Evolutionary conservation across 2,888 invertebrate genomes (phyloP), one percentile per base, ranked within the genome.

Genomic region (Microctonus hyperodae): DNA sequence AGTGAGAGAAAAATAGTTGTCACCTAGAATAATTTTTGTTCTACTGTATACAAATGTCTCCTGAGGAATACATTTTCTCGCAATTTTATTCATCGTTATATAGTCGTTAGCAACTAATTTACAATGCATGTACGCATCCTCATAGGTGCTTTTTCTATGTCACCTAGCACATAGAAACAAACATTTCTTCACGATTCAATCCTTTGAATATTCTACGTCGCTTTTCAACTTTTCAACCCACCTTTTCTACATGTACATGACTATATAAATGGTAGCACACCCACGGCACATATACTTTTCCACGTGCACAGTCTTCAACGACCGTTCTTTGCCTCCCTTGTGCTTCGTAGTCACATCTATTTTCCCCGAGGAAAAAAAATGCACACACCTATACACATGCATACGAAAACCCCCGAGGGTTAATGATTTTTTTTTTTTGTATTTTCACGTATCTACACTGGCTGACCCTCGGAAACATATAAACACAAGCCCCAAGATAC

Each of bases 381-480:
- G 72, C 74, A 73, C 70, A 65, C 68, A 58, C 68, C 66, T 3
- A 44, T 7, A 1, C 40, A 4, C n/a, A 16, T 44, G 9, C 16
- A 44, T 44, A 44, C 74, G 74, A 76, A 76, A 70, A 74, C 76
- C 74, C 73, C 64, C 55, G 61, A 73, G 65, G 73, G 70, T 73
- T 75, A 75, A 76, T 74, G 76, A 74, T 76, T 76, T 69, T 73
- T 68, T 74, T 73, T 70, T 73, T 73, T 61, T n/a, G n/a, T n/a
- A n/a, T n/a, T n/a, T n/a, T n/a, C n/a, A n/a, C n/a, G 22, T 37
- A 35, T 28, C 35, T 53, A 28, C 62, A 61, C 69, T 60, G 66
- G 63, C 57, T 53, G 62, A 65, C 65, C 40, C 66, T 55, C 31
- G 61, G 58, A 65, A 69, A 68, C 60, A 61, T 51, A 53, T 48